These are phyloP conservation scores for Oenanthe melanoleuca DNA, from an alignment of 2,113 vertebrate species.

Conservation along the genomic window DNA sequence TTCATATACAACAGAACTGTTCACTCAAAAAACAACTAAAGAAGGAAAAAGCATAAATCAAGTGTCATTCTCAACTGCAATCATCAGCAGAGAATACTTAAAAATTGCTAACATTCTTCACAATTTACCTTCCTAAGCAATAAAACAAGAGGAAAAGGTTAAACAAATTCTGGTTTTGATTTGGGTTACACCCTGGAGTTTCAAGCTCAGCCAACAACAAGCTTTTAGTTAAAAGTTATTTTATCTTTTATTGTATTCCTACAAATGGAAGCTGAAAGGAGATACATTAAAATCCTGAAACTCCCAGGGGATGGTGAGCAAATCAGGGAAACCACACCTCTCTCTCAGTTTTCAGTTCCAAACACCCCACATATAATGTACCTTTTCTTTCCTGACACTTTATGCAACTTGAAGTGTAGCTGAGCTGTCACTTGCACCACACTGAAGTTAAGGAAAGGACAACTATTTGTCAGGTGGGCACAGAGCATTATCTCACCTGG, in stretches of 20 bases:
- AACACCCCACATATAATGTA: background rate
- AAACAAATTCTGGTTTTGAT: background rate
- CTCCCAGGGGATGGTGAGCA: background rate
- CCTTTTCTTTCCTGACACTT: background rate
- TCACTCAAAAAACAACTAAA: conserved; percentile 3
- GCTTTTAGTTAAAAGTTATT: background rate
- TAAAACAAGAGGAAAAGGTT: background rate
- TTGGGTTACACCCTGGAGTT: background rate
- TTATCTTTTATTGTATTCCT: background rate
- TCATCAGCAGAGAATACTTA: conserved; percentile 5
- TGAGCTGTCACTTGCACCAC: background rate
- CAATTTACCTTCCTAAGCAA: background rate
- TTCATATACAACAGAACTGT: background rate
- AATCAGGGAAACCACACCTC: background rate
- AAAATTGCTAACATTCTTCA: background rate
- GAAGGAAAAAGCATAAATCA: background rate
- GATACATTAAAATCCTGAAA: background rate
- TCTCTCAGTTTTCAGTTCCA: background rate
- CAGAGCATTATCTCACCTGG: background rate
- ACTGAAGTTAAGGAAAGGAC: background rate
- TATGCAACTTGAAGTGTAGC: background rate
- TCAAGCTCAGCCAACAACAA: background rate
- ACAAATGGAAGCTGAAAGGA: background rate
- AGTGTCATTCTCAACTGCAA: background rate
- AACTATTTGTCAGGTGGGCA: background rate